These are phyloP conservation scores for Drosophila pseudotalamancana DNA, from an alignment of 2,888 invertebrate species.

Conservation along the genomic window DNA sequence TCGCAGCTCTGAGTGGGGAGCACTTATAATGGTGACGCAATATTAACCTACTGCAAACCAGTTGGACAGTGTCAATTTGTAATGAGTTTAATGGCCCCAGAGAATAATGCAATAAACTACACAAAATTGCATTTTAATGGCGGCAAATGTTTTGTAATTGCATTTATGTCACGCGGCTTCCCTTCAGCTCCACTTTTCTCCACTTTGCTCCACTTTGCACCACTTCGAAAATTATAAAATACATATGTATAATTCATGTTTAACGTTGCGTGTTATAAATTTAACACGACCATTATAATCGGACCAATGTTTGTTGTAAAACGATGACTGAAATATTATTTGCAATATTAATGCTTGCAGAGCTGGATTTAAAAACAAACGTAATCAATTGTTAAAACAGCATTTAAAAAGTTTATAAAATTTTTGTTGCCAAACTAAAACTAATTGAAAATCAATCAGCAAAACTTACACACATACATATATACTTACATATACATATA, in stretches of 20 bases:
- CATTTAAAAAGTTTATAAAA: background rate
- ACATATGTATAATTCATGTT: conserved; percentile 15
- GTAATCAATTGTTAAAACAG: background rate
- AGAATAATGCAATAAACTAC: conserved; percentile 55
- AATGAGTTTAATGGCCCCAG: conserved; percentile 65
- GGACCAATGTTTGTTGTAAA: background rate
- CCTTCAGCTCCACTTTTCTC: conserved; percentile 38
- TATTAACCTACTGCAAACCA: conserved; percentile 37
- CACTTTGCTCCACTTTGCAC: conserved; percentile 38
- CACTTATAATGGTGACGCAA: conserved; percentile 15
- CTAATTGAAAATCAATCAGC: too few relatives aligned
- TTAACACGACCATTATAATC: background rate
- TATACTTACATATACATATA: too few relatives aligned
- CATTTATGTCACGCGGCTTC: conserved; percentile 57
- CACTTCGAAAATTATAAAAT: conserved; percentile 21
- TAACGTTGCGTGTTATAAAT: background rate
- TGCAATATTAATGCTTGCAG: background rate
- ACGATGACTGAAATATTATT: background rate
- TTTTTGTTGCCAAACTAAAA: too few relatives aligned
- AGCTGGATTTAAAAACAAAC: background rate
- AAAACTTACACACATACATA: too few relatives aligned
- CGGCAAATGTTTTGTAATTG: conserved; percentile 71
- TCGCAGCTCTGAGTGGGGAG: background rate
- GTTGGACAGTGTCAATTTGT: conserved; percentile 52
- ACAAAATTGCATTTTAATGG: conserved; percentile 68